phyloP scores from a whole-genome alignment of 2,113 vertebrate genomes.

The Acanthisitta chloris region DNA sequence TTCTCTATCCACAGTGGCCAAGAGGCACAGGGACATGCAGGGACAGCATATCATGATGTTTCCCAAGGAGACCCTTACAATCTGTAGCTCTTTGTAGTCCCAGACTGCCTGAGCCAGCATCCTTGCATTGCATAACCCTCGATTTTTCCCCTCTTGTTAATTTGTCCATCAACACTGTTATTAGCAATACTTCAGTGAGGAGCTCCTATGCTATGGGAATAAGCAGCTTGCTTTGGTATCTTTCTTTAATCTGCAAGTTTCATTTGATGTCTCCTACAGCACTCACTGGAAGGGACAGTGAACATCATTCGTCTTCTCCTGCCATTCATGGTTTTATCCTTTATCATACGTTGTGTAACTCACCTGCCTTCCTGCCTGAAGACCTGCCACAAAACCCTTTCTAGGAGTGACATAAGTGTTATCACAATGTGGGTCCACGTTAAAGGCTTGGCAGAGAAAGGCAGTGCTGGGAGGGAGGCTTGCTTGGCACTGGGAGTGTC shows the following conservation, averaged over 20 bases:
- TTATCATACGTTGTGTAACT: background rate
- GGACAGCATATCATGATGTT: background rate
- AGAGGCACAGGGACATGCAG: background rate
- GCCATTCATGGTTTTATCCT: background rate
- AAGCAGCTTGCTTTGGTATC: background rate
- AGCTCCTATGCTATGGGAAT: background rate
- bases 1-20: background rate
- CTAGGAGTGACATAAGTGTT: too few relatives aligned
- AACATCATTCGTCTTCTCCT: background rate
- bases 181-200: background rate
- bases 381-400: background rate
- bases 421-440: rapidly evolving
- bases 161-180: background rate
- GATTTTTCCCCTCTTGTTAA: background rate
- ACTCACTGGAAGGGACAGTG: background rate
- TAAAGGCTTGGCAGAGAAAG: background rate
- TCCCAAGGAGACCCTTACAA: background rate
- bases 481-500: rapidly evolving
- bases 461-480: rapidly evolving
- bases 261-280: background rate
- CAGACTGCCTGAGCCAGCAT: background rate
- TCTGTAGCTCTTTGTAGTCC: background rate
- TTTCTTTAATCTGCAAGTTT: background rate
- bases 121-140: background rate
- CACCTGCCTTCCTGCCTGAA: background rate